These are phyloP conservation scores for Globodera rostochiensis DNA, from an alignment of 1,140 invertebrate genomes.

Conservation along the genomic window DNA sequence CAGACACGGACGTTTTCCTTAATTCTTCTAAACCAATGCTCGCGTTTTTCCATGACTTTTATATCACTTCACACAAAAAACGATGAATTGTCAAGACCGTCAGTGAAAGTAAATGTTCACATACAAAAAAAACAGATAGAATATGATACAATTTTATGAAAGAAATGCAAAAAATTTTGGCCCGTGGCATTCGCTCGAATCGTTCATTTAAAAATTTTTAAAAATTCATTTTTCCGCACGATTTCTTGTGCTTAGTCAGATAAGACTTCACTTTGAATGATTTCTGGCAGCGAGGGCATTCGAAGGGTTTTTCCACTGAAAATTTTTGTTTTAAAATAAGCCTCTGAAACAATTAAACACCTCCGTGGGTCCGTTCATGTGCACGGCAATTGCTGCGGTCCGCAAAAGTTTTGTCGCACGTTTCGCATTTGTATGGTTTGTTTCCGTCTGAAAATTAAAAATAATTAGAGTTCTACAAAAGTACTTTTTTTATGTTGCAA, in stretches of 20 bases:
- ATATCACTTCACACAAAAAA: too few species aligned
- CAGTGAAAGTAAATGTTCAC: not conserved
- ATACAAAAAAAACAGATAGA: slow-evolving; percentile 4
- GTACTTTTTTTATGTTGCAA: too few species aligned
- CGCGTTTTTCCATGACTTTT: too few species aligned
- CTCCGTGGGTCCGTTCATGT: slow-evolving; percentile 20
- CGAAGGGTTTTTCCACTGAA: slow-evolving; percentile 26
- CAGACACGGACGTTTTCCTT: too few species aligned
- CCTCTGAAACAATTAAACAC: not conserved
- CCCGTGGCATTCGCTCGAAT: not conserved
- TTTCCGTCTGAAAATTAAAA: slow-evolving; percentile 16
- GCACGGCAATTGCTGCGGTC: slow-evolving; percentile 26
- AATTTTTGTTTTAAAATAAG: slow-evolving; percentile 1
- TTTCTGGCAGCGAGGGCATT: slow-evolving; percentile 11
- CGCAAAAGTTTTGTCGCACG: slow-evolving; percentile 8
- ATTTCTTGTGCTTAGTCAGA: slow-evolving; percentile 22
- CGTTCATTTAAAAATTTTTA: not conserved
- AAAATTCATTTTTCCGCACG: slow-evolving; percentile 5
- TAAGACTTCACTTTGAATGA: slow-evolving; percentile 26
- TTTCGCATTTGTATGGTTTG: slow-evolving; percentile 21
- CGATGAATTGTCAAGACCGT: not conserved
- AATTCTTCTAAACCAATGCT: too few species aligned
- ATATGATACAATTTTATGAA: not conserved
- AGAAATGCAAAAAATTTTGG: not conserved
- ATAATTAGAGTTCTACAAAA: not conserved